phyloP scores from a whole-genome alignment of 2,797 vertebrate genomes.

The Gobio occitaniae region DNA sequence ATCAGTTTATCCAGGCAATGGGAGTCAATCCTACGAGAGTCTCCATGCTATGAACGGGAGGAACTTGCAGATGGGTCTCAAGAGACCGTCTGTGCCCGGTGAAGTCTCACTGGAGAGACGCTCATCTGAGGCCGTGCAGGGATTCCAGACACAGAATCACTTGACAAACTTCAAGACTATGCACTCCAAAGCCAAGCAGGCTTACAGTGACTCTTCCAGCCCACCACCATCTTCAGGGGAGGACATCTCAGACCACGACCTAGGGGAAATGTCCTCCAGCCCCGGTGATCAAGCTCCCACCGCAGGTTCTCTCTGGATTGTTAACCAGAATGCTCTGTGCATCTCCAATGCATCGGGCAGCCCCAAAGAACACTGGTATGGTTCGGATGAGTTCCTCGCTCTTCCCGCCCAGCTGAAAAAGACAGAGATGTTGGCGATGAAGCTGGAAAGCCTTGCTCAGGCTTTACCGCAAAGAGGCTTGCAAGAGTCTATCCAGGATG shows the following conservation, averaged over 20 bases:
- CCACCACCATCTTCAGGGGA: conserved; percentile 66
- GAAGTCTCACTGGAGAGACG: conserved; percentile 71
- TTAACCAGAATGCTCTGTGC: conserved; percentile 47
- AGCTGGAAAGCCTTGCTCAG: conserved; percentile 91
- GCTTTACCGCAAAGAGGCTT: conserved; percentile 80
- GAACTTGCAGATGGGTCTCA: conserved; percentile 67
- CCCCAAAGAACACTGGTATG: conserved; percentile 86
- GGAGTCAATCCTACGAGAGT: conserved; percentile 87
- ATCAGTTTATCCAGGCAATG: conserved; percentile 77
- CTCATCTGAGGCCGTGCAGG: conserved; percentile 69
- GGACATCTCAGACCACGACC: conserved; percentile 51
- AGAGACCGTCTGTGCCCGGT: conserved; percentile 43
- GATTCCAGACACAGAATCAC: conserved; percentile 45
- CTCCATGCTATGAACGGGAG: conserved; percentile 77
- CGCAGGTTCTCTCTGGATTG: conserved; percentile 61
- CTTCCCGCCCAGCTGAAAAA: conserved; percentile 92
- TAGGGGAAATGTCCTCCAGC: conserved; percentile 64
- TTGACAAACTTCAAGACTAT: conserved; percentile 43
- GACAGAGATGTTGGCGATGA: conserved; percentile 90
- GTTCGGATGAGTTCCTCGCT: conserved; percentile 95
- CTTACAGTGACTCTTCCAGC: conserved; percentile 69
- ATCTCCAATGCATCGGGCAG: conserved; percentile 46
- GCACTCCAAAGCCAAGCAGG: conserved; percentile 50
- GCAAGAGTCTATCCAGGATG: conserved; percentile 87
- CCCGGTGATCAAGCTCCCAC: conserved; percentile 60